A percentile compares a stretch with the other conserved stretches of the same genome.
Evolutionary conservation across 2,797 vertebrate species (phyloP).

Genomic region (Saguinus oedipus): DNA sequence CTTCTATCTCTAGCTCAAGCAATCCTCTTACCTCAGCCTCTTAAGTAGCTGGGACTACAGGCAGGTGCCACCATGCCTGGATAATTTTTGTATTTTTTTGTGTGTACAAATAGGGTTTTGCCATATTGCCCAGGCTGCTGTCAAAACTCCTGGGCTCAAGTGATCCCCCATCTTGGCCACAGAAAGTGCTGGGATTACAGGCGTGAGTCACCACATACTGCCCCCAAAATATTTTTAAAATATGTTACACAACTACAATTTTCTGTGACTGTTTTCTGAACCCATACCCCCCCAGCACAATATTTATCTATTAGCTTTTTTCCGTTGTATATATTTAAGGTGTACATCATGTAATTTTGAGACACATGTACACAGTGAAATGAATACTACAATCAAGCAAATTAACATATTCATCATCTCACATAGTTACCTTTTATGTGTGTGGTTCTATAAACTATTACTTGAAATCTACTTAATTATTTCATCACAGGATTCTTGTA

Average conservation of each 20-base stretch:
- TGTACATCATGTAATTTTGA: background rate
- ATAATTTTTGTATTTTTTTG: background rate
- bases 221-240: background rate
- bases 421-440: background rate
- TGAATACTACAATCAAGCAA: background rate
- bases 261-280: background rate
- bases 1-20: background rate
- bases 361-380: background rate
- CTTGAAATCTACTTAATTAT: constrained; percentile 48
- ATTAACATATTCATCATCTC: background rate
- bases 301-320: background rate
- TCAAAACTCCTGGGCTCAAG: background rate
- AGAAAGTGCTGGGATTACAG: background rate
- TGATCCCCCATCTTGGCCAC: background rate
- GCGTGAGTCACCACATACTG: background rate
- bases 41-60: background rate
- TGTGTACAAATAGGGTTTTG: background rate
- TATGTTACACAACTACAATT: background rate
- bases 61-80: background rate
- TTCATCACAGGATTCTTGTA: constrained; percentile 19
- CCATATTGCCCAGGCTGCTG: background rate
- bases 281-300: background rate
- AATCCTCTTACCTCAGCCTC: background rate
- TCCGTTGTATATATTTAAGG: background rate
- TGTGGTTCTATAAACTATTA: background rate